Conservation (phyloP, 1,140 invertebrate genomes). For the Dolichoris vasculosae region DNA sequence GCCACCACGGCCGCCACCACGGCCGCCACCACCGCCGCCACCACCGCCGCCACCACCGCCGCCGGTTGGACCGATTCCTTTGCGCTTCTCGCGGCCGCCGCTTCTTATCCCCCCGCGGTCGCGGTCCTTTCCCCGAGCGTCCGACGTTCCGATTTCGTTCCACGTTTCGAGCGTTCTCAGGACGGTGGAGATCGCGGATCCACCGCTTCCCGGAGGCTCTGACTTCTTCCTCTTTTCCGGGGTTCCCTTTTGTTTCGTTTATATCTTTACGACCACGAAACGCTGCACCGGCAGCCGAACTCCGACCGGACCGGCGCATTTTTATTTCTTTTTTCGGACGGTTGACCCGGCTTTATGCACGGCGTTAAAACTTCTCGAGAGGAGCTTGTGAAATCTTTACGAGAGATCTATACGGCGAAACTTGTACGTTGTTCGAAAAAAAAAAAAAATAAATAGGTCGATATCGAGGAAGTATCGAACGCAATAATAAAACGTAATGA, state of each 20-base stretch:
- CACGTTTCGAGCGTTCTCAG: no score
- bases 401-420: neutral
- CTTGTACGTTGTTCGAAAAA: neutral
- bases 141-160: neutral
- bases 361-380: neutral
- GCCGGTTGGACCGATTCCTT: conserved; percentile 43
- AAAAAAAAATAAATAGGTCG: neutral
- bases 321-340: neutral
- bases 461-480: neutral
- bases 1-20: neutral
- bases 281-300: no score
- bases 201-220: no score
- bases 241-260: neutral
- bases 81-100: neutral
- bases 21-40: neutral
- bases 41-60: neutral
- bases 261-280: no score
- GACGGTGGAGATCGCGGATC: no score
- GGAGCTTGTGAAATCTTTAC: neutral
- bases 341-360: neutral
- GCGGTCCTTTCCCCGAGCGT: neutral
- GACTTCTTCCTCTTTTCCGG: no score
- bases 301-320: no score
- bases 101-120: neutral
- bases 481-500: neutral